Percentiles rank a stretch among this genome's conserved stretches.
These are phyloP conservation scores for Zeuzera pyrina DNA, from an alignment of 2,888 invertebrate genomes.

Conservation along the genomic window DNA sequence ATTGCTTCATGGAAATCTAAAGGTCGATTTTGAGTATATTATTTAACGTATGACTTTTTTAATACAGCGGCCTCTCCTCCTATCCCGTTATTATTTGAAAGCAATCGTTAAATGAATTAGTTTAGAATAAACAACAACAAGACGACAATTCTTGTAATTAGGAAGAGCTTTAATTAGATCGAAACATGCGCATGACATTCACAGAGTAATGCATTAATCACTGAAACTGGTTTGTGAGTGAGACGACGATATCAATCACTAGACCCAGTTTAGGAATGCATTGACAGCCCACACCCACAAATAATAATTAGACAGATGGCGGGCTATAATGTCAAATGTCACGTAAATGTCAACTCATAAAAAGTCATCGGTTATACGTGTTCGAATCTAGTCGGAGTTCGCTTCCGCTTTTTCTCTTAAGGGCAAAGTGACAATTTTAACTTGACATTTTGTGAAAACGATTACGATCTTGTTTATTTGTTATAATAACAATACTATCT, in stretches of 20 bases:
- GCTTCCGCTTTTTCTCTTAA: conserved; percentile 18
- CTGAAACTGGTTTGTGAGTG: conserved; percentile 32
- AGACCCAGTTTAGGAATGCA: conserved; percentile 44
- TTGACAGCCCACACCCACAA: conserved; percentile 58
- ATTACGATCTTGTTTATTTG: too few relatives aligned
- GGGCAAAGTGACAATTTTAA: not conserved
- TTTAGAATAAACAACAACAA: conserved; percentile 1
- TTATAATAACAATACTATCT: too few relatives aligned
- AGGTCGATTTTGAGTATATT: too few relatives aligned
- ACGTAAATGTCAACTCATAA: conserved; percentile 54
- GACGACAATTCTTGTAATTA: conserved; percentile 14
- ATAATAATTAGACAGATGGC: conserved; percentile 59
- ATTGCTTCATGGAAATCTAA: too few relatives aligned
- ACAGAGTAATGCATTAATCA: conserved; percentile 43
- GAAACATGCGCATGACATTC: conserved; percentile 43
- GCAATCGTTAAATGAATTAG: not conserved
- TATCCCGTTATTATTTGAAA: not conserved
- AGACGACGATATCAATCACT: conserved; percentile 38
- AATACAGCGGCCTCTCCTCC: not conserved
- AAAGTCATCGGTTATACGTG: conserved; percentile 46
- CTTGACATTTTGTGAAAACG: too few relatives aligned
- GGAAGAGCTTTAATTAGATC: conserved; percentile 53
- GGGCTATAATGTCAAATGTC: conserved; percentile 64
- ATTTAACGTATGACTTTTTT: too few relatives aligned
- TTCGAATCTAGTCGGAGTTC: conserved; percentile 17